Base-by-base conservation (phyloP, 2,113 vertebrate species). In the Parus major region DNA sequence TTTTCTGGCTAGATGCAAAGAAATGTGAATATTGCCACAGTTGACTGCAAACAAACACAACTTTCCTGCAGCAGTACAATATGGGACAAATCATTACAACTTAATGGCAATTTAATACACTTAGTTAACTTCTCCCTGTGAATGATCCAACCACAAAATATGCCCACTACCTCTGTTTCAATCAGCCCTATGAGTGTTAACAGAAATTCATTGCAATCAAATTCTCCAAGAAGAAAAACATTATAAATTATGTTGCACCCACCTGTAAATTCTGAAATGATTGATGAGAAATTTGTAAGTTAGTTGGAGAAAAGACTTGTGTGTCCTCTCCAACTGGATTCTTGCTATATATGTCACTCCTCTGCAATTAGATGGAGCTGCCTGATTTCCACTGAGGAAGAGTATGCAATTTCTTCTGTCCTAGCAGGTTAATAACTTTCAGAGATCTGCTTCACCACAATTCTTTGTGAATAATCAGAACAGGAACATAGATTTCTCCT, bases 391-490 rank as follows among this genome's bases (percentile, higher is more conserved):
- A 46, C 33, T 56, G 53, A 90, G 41, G 12, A 64, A 72, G 15
- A 72, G 17, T 4, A n/a, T 10, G 7, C 7, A 49, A 29, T 66
- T 88, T 65, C 25, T 88, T 76, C 55, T 82, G 15, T 52, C 29
- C 66, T 73, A 79, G 13, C 36, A 63, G 31, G 4, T 10, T 59
- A 41, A 80, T 28, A 60, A 39, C 9, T 46, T 46, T 46, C 18
- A 59, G 52, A 82, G n/a, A 53, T 89, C 47, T 75, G 29, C 22
- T 73, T 86, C 50, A 64, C 7, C 28, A 36, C 18, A 71, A 5
- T 65, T 80, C 22, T 66, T 63, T 24, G 27, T 42, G 39, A 92
- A 82, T 35, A 90, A 76, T 25, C 28, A 53, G 68, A 96, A 63
- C 1, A 3, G 13, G 53, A 79, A 36, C 17, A 14, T 5, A 1